phyloP scores from a whole-genome alignment of 2,113 vertebrate genomes.

The Oreochromis tanganicae region DNA sequence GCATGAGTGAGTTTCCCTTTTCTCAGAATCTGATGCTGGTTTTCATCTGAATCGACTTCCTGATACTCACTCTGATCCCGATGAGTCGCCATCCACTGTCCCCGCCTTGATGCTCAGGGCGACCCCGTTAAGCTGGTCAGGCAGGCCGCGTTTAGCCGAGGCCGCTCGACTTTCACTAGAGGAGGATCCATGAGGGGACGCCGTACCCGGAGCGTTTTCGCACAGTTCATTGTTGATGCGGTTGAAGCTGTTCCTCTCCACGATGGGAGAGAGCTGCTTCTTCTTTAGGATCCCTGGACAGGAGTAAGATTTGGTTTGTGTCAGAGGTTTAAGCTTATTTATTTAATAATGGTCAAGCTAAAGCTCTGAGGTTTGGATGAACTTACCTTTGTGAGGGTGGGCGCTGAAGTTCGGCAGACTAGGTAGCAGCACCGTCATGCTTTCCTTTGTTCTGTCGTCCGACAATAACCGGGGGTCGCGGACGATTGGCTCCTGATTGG shows the following conservation, averaged over 20 bases:
- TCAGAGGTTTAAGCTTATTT: background rate
- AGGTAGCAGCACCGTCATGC: conserved; percentile 55
- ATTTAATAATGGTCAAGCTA: background rate
- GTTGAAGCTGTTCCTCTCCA: conserved; percentile 79
- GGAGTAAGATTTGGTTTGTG: background rate
- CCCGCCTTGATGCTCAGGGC: conserved; percentile 84
- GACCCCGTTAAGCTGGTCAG: conserved; percentile 78
- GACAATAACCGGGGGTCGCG: background rate
- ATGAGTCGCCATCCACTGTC: conserved; percentile 87
- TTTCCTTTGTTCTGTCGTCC: conserved; percentile 55
- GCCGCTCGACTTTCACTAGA: conserved; percentile 70
- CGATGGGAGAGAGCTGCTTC: conserved; percentile 82
- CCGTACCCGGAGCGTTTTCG: conserved; percentile 46
- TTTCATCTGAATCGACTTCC: background rate
- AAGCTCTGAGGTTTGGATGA: background rate
- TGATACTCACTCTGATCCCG: conserved; percentile 89
- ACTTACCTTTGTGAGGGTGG: conserved; percentile 82
- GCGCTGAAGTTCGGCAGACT: conserved; percentile 65
- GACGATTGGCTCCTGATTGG: conserved; percentile 17
- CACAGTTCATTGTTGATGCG: conserved; percentile 73
- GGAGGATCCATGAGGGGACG: conserved; percentile 73
- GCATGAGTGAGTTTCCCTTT: background rate
- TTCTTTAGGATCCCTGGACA: conserved; percentile 85
- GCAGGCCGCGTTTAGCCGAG: conserved; percentile 60
- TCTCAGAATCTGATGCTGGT: background rate